Evolutionary conservation across 2,888 invertebrate species (phyloP).

Genomic region (Cephus sareptanus): DNA sequence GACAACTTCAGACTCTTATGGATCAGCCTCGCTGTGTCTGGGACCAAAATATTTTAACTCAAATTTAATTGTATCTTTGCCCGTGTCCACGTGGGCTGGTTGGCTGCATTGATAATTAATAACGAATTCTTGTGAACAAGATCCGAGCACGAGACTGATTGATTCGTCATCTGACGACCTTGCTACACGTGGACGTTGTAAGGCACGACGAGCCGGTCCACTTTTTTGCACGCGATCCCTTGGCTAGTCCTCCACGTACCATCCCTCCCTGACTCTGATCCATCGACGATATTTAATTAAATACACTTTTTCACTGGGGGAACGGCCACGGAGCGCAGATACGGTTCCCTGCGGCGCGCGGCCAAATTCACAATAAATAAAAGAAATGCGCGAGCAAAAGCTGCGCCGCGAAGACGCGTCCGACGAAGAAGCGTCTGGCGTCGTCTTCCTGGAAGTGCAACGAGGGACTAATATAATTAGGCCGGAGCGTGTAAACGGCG

Average conservation of each 20-base stretch:
- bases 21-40: too few species aligned
- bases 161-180: slow-evolving; percentile 43
- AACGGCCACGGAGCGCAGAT: neutral
- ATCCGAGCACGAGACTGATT: slow-evolving; percentile 24
- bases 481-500: slow-evolving; percentile 47
- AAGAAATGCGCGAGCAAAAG: slow-evolving; percentile 24
- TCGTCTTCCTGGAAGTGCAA: slow-evolving; percentile 57
- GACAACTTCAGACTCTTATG: too few species aligned
- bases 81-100: too few species aligned
- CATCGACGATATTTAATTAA: slow-evolving; percentile 52
- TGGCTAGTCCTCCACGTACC: slow-evolving; percentile 42
- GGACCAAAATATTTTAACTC: too few species aligned
- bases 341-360: neutral
- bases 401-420: slow-evolving; percentile 27
- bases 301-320: slow-evolving; percentile 51
- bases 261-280: slow-evolving; percentile 13
- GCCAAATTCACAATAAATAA: slow-evolving; percentile 32
- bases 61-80: too few species aligned
- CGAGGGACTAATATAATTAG: slow-evolving; percentile 59
- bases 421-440: slow-evolving; percentile 38
- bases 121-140: too few species aligned
- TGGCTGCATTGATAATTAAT: too few species aligned
- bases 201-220: slow-evolving; percentile 12
- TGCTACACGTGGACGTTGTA: neutral
- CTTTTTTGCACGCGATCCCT: slow-evolving; percentile 54